Evolutionary conservation across 2,888 invertebrate genomes (phyloP), one percentile per base, ranked within the genome.

Genomic region (Nomada hirtipes): DNA sequence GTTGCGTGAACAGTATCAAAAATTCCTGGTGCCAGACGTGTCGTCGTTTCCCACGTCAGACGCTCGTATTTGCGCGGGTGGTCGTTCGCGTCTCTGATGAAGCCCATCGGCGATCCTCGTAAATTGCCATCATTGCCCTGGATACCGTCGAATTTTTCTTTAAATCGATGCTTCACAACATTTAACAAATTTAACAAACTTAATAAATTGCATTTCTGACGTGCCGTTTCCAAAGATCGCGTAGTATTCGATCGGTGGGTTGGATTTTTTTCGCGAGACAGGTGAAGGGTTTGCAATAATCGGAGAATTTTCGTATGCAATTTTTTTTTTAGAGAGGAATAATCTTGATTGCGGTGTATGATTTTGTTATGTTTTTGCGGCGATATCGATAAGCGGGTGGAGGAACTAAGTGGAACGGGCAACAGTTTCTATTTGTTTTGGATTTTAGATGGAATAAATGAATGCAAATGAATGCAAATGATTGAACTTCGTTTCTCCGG

Each of bases 1-100:
- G 68, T 72, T 50, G 42, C 18, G 60, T 52, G 63, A 61, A 0
- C 50, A 60, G 61, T 68, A 67, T 79, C 70, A 71, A 82, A 82
- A 86, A 86, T 77, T 86, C 73, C 47, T 50, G 44, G 26, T 73
- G 75, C 55, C 50, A 65, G 76, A 79, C 83, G 74, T 76, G 81
- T 57, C 52, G n/a, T 26, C 42, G 36, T 29, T 18, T 65, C 73
- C 69, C 15, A 67, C 26, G 42, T 36, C 65, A 60, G 64, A 63
- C 18, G 63, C 52, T 63, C 44, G 18, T 23, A 47, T 44, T 57
- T 47, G 29, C 59, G 72, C 83, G 83, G 84, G 82, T 86, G 82
- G 86, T 84, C 84, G 15, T 42, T 36, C 42, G 52, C 42, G 52
- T 52, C 70, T 50, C 52, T 55, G 59, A 52, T 52, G 68, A 81